phyloP scores from a whole-genome alignment of 2,113 vertebrate species.

The Cygnus atratus region DNA sequence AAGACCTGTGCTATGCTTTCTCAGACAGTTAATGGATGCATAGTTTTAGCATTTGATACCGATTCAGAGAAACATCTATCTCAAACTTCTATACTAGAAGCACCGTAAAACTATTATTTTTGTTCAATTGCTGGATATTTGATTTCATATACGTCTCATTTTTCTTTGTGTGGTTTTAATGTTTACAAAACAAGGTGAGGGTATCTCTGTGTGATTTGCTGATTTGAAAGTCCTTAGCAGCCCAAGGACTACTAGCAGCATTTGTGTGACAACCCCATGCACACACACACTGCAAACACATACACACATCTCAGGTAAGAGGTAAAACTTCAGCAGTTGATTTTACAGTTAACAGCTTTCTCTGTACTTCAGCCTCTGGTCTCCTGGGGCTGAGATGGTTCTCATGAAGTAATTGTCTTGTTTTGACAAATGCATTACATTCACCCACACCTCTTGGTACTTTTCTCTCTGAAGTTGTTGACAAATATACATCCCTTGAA shows the following conservation, averaged over 20 bases:
- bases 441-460: background rate
- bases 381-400: background rate
- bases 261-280: fast-evolving
- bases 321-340: background rate
- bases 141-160: background rate
- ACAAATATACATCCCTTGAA: background rate
- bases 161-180: background rate
- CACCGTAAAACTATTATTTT: background rate
- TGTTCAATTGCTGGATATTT: background rate
- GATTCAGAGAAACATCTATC: background rate
- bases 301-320: background rate
- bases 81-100: background rate
- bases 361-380: background rate
- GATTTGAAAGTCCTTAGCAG: background rate
- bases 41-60: background rate
- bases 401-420: background rate
- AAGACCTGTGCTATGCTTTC: fast-evolving
- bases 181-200: background rate
- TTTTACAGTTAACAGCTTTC: background rate
- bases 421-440: background rate
- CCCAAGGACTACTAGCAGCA: background rate
- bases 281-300: background rate
- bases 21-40: background rate
- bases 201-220: background rate
- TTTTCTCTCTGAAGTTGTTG: background rate